Conservation (phyloP, 2,888 invertebrate genomes). For the Ceramica pisi region DNA sequence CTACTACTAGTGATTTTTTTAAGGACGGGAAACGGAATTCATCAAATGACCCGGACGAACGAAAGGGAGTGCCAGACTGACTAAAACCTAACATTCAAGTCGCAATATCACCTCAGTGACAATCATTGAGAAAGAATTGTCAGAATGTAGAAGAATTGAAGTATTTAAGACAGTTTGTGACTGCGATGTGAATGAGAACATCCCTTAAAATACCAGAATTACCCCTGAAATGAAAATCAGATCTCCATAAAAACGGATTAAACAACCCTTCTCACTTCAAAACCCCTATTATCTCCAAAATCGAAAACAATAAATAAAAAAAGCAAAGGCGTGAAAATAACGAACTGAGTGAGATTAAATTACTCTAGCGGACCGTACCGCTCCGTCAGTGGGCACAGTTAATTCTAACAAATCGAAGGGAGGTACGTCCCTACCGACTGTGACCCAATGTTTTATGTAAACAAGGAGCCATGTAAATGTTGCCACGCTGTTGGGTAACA, state of each 20-base stretch:
- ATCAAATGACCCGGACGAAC: too few relatives aligned
- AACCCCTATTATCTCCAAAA: constrained; percentile 1
- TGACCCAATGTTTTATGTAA: constrained; percentile 41
- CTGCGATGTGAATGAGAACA: too few relatives aligned
- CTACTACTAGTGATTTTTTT: too few relatives aligned
- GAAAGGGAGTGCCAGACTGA: too few relatives aligned
- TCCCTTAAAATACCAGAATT: too few relatives aligned
- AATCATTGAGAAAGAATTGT: too few relatives aligned
- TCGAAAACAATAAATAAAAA: constrained; percentile 18
- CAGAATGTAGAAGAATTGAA: too few relatives aligned
- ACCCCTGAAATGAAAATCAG: too few relatives aligned
- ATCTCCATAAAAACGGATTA: background rate
- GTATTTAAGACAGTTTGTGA: background rate
- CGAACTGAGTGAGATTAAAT: constrained; percentile 45
- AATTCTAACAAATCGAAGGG: constrained; percentile 53
- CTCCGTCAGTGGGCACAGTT: constrained; percentile 41
- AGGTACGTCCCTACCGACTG: background rate
- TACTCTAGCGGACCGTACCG: constrained; percentile 26
- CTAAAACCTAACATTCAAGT: too few relatives aligned
- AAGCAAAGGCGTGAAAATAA: constrained; percentile 26
- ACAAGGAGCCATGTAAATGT: constrained; percentile 50
- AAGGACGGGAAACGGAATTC: too few relatives aligned
- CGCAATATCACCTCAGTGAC: too few relatives aligned
- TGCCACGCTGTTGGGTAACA: constrained; percentile 34
- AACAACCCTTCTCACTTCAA: background rate